Base-by-base conservation (phyloP, 2,797 vertebrate species). In the Prionace glauca region DNA sequence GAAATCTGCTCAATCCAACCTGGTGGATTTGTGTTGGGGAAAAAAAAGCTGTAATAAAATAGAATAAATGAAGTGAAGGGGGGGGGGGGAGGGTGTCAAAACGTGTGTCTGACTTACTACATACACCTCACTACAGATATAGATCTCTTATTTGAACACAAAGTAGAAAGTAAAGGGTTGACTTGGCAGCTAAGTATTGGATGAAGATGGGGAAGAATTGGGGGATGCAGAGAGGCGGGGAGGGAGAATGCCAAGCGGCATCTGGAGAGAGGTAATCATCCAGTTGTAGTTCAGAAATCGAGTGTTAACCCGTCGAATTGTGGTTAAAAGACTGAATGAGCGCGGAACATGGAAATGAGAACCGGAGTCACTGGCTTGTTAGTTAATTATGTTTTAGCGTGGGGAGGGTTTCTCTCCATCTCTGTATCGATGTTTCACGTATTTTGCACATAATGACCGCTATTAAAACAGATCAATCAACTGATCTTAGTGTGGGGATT, bases 311-410 rank as follows among this genome's bases (percentile, higher is more conserved):
- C 50, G 22, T 84, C 26, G 56, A 56, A 26, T 50, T 56, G 45
- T 87, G 50, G 56, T 62, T 90, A 7, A 4, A 29, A 29, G 29
- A 62, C 60, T 41, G 65, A 45, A 67, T 41, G 65, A 36, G 45
- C 88, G 29, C 62, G 16, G 77, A 95, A 96, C 94, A 95, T 74
- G 84, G 94, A 95, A 95, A 96, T 86, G 91, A 84, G 60, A 79
- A 87, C 96, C 96, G 95, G 96, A 62, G 96, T 95, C n/a, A 86
- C 96, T 22, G 65, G 32, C 9, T 65, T 90, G 26, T 14, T 56
- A 65, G 87, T 90, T 62, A 62, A 90, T 90, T 62, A 32, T 65
- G 62, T 45, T 32, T 26, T 1, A 1, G 36, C 62, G 67, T 94
- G 91, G 22, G 91, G 62, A 32, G 8, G 18, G 91, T 74, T 14